A percentile compares a stretch with the other conserved stretches of the same genome.
phyloP scores from a whole-genome alignment of 2,888 invertebrate species.

The Nomada goodeniana region DNA sequence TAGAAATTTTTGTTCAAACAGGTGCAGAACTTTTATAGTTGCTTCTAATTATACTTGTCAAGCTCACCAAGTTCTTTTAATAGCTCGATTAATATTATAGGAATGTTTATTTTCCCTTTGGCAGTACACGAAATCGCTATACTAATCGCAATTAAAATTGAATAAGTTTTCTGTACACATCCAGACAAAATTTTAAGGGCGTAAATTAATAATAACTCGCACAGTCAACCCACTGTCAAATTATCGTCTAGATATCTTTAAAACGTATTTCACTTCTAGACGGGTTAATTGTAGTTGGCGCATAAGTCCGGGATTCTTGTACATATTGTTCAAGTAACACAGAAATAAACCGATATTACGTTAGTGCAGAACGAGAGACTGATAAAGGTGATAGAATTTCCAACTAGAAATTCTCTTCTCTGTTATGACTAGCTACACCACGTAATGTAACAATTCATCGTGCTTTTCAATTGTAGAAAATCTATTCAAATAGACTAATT shows the following conservation, averaged over 20 bases:
- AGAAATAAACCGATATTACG: conserved; percentile 36
- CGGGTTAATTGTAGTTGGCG: conserved; percentile 62
- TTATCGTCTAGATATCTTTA: conserved; percentile 39
- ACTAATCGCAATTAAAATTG: background rate
- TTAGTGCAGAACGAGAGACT: conserved; percentile 9
- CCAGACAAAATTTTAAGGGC: background rate
- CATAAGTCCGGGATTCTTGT: conserved; percentile 53
- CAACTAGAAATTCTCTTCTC: background rate
- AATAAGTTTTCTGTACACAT: background rate
- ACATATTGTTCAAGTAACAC: conserved; percentile 33
- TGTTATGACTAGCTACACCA: background rate
- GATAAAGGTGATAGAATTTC: background rate
- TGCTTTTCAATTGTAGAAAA: background rate
- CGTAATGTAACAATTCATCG: background rate
- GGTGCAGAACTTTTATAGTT: no score
- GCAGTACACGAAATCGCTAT: no score
- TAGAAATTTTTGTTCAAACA: no score
- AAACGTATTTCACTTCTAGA: conserved; percentile 39
- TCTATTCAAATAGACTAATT: no score
- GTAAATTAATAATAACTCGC: conserved; percentile 29
- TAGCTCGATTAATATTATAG: no score
- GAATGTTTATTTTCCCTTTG: no score
- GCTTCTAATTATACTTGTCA: no score
- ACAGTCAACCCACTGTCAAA: conserved; percentile 34
- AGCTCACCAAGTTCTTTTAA: no score